These are phyloP conservation scores for Zaprionus inermis DNA, from an alignment of 1,140 invertebrate species.

Conservation along the genomic window DNA sequence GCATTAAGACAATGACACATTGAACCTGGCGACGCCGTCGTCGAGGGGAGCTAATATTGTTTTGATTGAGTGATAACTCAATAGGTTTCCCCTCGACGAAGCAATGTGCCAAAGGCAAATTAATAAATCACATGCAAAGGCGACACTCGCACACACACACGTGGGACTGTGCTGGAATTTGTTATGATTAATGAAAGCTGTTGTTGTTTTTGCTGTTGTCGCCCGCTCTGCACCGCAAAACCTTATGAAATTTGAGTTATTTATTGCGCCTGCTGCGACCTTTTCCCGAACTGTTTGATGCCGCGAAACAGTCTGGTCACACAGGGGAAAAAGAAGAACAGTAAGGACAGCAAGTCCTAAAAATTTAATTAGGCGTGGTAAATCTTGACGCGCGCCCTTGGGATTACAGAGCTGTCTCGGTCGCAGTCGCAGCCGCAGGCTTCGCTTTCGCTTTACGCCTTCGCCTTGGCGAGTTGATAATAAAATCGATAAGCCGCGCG, in stretches of 20 bases:
- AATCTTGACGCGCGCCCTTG: slow-evolving; percentile 21
- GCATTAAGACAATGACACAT: slow-evolving; percentile 68
- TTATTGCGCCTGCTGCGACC: slow-evolving; percentile 57
- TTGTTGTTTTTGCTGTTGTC: slow-evolving; percentile 1
- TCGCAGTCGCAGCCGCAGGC: neutral
- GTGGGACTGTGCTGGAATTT: slow-evolving; percentile 18
- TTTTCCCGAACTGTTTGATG: slow-evolving; percentile 37
- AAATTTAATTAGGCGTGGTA: slow-evolving; percentile 64
- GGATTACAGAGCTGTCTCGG: slow-evolving; percentile 4
- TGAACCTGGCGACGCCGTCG: slow-evolving; percentile 1
- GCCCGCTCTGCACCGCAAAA: slow-evolving; percentile 28
- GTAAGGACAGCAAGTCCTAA: slow-evolving; percentile 15
- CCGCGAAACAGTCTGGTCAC: neutral
- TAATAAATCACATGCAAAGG: slow-evolving; percentile 40
- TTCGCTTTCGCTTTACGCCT: neutral
- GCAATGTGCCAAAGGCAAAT: slow-evolving; percentile 34
- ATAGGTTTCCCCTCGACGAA: slow-evolving; percentile 37
- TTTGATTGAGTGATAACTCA: slow-evolving; percentile 77
- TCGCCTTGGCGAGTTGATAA: slow-evolving; percentile 46
- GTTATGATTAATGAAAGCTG: slow-evolving; percentile 47
- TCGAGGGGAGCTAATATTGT: slow-evolving; percentile 41
- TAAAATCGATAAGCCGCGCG: slow-evolving; percentile 68
- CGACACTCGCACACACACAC: slow-evolving; percentile 10
- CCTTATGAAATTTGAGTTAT: slow-evolving; percentile 42
- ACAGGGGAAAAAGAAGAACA: slow-evolving; percentile 14